Conservation (phyloP, 2,797 vertebrate species). For the Chrosomus eos region DNA sequence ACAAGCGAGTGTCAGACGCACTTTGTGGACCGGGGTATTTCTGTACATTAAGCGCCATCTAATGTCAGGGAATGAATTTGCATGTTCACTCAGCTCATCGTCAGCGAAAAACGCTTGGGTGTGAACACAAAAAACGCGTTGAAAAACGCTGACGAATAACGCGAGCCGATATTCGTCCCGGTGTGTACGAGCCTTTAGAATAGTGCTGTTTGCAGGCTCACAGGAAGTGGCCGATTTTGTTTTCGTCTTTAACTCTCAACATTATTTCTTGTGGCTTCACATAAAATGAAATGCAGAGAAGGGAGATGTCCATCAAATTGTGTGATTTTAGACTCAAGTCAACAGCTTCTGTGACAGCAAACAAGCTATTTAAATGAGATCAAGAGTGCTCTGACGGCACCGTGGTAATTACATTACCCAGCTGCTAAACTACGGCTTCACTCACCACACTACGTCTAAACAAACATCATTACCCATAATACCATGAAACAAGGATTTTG, state of each 20-base stretch:
- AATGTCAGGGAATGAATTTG: no score
- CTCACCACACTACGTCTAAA: constrained; percentile 35
- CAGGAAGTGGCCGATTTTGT: background rate
- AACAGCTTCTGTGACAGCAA: constrained; percentile 35
- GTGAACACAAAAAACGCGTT: no score
- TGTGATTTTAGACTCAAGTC: constrained; percentile 31
- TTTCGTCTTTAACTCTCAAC: background rate
- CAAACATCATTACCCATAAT: constrained; percentile 51
- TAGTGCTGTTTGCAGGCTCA: background rate
- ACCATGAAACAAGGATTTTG: constrained; percentile 37
- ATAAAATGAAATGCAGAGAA: constrained; percentile 2
- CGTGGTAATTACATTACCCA: constrained; percentile 43
- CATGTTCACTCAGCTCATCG: no score
- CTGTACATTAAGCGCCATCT: no score
- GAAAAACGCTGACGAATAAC: no score
- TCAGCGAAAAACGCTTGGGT: no score
- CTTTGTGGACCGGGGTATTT: no score
- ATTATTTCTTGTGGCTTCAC: background rate
- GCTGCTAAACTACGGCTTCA: constrained; percentile 54
- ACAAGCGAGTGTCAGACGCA: no score
- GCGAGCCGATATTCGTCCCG: no score
- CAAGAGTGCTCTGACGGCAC: constrained; percentile 41
- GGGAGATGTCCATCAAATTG: constrained; percentile 6
- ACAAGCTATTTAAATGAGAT: constrained; percentile 49
- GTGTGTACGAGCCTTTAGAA: no score